A percentile compares a stretch with the other conserved stretches of the same genome.
phyloP scores from a whole-genome alignment of 23 tunicate genomes.

The Phallusia fumigata region DNA sequence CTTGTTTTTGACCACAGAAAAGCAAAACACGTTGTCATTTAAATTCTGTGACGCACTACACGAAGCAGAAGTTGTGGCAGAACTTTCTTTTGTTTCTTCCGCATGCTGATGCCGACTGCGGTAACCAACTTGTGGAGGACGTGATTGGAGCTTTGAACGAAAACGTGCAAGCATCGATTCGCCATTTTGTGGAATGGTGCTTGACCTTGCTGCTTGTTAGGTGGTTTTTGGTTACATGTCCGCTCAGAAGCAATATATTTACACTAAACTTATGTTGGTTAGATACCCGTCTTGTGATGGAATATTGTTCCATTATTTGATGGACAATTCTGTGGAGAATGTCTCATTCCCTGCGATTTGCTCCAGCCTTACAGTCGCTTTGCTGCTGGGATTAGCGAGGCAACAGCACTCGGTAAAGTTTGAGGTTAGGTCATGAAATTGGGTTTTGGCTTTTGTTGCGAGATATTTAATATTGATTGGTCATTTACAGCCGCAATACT shows the following conservation, averaged over 20 bases:
- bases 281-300: background rate
- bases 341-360: conserved; percentile 12
- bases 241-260: too few relatives aligned
- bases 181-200: conserved; percentile 65
- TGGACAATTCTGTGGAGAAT: background rate
- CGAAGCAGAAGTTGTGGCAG: conserved; percentile 59
- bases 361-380: background rate
- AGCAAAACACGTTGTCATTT: conserved; percentile 33
- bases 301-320: background rate
- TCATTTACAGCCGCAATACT: conserved; percentile 36
- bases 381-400: conserved; percentile 1
- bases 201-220: conserved; percentile 34
- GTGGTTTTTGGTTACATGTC: conserved; percentile 2
- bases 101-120: conserved; percentile 8
- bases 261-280: background rate
- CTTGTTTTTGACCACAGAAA: background rate
- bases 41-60: conserved; percentile 33
- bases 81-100: conserved; percentile 29
- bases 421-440: background rate
- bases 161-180: conserved; percentile 58
- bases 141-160: background rate
- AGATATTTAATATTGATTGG: background rate
- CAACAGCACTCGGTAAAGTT: background rate
- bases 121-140: background rate
- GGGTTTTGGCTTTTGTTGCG: background rate